phyloP scores from a whole-genome alignment of 2,113 vertebrate species.

The Grantiella picta region DNA sequence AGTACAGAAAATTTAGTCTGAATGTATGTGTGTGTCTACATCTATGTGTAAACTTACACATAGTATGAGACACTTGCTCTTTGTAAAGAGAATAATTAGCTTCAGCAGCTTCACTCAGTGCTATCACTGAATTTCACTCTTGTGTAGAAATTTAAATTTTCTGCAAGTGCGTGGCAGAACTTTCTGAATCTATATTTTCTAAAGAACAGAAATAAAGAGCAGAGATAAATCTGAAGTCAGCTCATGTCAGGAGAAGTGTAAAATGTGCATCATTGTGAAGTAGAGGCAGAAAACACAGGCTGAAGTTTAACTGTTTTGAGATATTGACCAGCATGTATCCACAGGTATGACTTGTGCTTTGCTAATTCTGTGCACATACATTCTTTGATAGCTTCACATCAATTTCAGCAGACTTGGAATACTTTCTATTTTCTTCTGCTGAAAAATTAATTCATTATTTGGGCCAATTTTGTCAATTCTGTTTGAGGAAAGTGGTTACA shows the following conservation, averaged over 20 bases:
- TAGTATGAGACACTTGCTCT: not conserved
- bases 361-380: not conserved
- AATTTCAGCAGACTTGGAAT: not conserved
- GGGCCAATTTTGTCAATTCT: not conserved
- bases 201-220: not conserved
- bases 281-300: not conserved
- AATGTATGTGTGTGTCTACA: not conserved
- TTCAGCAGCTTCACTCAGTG: not conserved
- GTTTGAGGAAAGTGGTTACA: not conserved
- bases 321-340: not conserved
- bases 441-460: not conserved
- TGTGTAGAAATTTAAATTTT: conserved; percentile 22
- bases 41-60: not conserved
- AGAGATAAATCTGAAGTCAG: not conserved
- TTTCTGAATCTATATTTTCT: not conserved
- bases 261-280: not conserved
- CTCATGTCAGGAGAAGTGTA: not conserved
- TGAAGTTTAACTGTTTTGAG: not conserved
- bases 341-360: not conserved
- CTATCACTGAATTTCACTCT: not conserved
- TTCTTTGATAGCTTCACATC: not conserved
- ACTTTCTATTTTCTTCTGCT: not conserved
- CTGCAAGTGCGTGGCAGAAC: not conserved
- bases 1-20: not conserved
- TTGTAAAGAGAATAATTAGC: not conserved